Base-by-base conservation (phyloP, 2,113 vertebrate genomes). In the Grallaria varia region DNA sequence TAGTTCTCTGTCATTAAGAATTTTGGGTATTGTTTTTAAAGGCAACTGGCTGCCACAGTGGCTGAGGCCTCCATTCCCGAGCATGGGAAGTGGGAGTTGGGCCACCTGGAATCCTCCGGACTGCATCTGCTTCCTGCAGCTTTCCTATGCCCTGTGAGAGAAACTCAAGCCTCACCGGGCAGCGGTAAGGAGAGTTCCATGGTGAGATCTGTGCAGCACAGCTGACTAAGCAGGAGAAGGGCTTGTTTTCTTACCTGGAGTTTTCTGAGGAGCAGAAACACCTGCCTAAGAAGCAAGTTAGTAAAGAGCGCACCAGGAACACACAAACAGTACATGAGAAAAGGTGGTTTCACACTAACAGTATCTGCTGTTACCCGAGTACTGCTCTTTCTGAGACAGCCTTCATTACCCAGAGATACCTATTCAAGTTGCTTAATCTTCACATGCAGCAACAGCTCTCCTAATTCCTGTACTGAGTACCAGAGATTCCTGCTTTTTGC, bases 391-490 rank as follows among this genome's bases (percentile, higher is more conserved):
- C 40, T 33, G 35, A 75, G 76, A 63, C 39, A 87, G 73, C n/a
- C 37, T 78, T 35, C 68, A 37, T 80, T 66, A 79, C 49, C 21
- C 58, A 60, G 35, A 66, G 16, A 15, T 62, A 72, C 5, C 28
- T 58, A 40, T 6, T 44, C 21, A 85, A 66, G 22, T 45, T 68
- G 28, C 31, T 50, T 66, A 39, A 37, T 37, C 40, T 33, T 42
- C 31, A 63, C 0, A 1, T 49, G 63, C 35, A 80, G 39, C 23
- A 71, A 30, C 28, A 76, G 64, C 44, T 82, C 49, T n/a, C 17
- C 17, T 56, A 4, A 0, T 24, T 12, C 5, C 21, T 5, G 0
- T 16, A 39, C 7, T 0, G 9, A 68, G 6, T 69, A 67, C 18
- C 30, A 49, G 10, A 13, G 42, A 40, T 73, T 80, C 24, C 28